phyloP scores from a whole-genome alignment of 2,888 invertebrate genomes.

The Rutpela maculata region DNA sequence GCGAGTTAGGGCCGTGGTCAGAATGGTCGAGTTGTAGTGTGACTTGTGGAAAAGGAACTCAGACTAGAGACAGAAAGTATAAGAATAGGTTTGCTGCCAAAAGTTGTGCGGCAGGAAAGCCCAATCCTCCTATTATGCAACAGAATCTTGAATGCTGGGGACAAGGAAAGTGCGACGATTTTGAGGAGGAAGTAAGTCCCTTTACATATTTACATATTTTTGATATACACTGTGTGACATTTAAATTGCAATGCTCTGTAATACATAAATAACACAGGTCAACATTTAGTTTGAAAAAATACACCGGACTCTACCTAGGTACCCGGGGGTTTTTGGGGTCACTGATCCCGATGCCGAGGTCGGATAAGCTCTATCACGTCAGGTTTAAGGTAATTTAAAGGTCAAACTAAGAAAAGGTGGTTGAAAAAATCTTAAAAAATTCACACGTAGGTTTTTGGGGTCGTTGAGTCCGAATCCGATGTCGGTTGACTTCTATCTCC shows the following conservation, averaged over 20 bases:
- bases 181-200: conserved; percentile 48
- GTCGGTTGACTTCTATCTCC: too few relatives aligned
- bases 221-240: not conserved
- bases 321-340: too few relatives aligned
- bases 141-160: conserved; percentile 74
- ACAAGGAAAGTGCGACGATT: conserved; percentile 68
- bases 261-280: too few relatives aligned
- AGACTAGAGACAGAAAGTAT: conserved; percentile 83
- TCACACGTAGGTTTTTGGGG: too few relatives aligned
- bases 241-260: not conserved
- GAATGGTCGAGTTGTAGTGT: conserved; percentile 88
- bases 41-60: conserved; percentile 82
- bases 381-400: too few relatives aligned
- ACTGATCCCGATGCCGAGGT: too few relatives aligned
- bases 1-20: conserved; percentile 85
- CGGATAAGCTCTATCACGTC: too few relatives aligned
- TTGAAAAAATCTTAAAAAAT: too few relatives aligned
- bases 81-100: conserved; percentile 79
- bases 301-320: too few relatives aligned
- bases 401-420: too few relatives aligned
- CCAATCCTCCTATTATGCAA: conserved; percentile 72
- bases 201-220: not conserved
- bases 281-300: too few relatives aligned
- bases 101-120: conserved; percentile 77
- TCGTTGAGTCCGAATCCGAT: too few relatives aligned